Conservation (phyloP, 2,797 vertebrate genomes). For the Malurus leucopterus region DNA sequence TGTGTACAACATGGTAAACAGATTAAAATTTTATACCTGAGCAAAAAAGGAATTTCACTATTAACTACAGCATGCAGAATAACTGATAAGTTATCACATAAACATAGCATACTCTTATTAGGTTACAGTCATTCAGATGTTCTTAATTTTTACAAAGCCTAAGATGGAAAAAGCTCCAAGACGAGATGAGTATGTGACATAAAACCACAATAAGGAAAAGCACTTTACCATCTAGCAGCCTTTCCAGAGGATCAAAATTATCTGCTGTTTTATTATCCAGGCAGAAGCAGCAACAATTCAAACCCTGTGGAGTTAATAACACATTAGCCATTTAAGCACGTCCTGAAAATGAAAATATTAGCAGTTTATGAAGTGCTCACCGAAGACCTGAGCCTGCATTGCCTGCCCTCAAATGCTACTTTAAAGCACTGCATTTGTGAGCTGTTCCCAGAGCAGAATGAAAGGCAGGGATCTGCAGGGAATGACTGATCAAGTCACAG, state of each 20-base stretch:
- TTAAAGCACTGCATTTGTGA: background rate
- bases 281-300: slow-evolving; percentile 40
- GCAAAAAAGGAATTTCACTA: slow-evolving; percentile 48
- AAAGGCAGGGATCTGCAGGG: slow-evolving; percentile 23
- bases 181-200: slow-evolving; percentile 5
- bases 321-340: slow-evolving; percentile 18
- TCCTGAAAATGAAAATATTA: slow-evolving; percentile 51
- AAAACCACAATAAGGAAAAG: slow-evolving; percentile 34
- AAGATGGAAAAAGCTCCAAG: slow-evolving; percentile 23
- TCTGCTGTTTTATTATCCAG: slow-evolving; percentile 35
- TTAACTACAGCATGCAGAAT: slow-evolving; percentile 55
- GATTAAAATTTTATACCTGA: slow-evolving; percentile 45
- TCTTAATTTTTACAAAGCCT: slow-evolving; percentile 31
- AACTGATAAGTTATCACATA: slow-evolving; percentile 22
- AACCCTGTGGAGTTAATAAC: slow-evolving; percentile 44
- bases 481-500: slow-evolving; percentile 15
- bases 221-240: slow-evolving; percentile 14
- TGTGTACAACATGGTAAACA: slow-evolving; percentile 43
- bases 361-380: slow-evolving; percentile 9
- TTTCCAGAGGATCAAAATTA: slow-evolving; percentile 42
- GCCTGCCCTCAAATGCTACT: slow-evolving; percentile 2
- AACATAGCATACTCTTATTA: slow-evolving; percentile 20
- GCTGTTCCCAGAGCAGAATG: background rate
- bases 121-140: slow-evolving; percentile 21
- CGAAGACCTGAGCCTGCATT: slow-evolving; percentile 17